Evolutionary conservation across 2,113 vertebrate species (phyloP), one percentile per base, ranked within the genome.

Genomic region (Lota lota): DNA sequence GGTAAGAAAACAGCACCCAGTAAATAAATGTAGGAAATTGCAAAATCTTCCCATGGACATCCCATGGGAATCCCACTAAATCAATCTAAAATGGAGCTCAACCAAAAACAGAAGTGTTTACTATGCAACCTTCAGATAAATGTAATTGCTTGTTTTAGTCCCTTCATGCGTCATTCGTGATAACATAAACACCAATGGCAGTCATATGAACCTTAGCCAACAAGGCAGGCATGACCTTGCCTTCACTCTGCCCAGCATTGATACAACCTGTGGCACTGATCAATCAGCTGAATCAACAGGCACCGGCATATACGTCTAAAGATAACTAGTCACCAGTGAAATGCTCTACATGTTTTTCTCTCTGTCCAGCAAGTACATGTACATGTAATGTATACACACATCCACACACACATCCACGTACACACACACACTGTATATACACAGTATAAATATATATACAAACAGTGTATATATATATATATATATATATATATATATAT

Each of bases 131-230:
- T 60, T 19, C 15, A n/a, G 28, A 4, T 47, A 60, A 40, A 22
- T 22, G 8, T 36, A 5, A 24, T 50, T 14, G 22, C 22, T 20
- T 61, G 10, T 72, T 61, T 51, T 22, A 24, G n/a, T 36, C 36
- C 21, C 36, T 69, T 4, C 8, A 15, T 72, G 69, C 63, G 57
- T 72, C 63, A 72, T 8, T 64, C 21, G 6, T 53, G 64, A 66
- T 53, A 19, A 19, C 28, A 40, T 40, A 4, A 18, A 21, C 61
- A 47, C 19, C 47, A 61, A 58, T 51, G 7, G 4, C 22, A 36
- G 51, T 62, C 65, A 68, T 17, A 24, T 58, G 64, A 66, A 67
- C 20, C 58, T 47, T 63, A 60, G 61, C 40, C 58, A 60, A 60
- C 62, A 58, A 28, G n/a, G 50, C 54, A 21, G 62, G 18, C 61